Evolutionary conservation across 2,888 invertebrate genomes (phyloP).

Genomic region (Phania funesta): DNA sequence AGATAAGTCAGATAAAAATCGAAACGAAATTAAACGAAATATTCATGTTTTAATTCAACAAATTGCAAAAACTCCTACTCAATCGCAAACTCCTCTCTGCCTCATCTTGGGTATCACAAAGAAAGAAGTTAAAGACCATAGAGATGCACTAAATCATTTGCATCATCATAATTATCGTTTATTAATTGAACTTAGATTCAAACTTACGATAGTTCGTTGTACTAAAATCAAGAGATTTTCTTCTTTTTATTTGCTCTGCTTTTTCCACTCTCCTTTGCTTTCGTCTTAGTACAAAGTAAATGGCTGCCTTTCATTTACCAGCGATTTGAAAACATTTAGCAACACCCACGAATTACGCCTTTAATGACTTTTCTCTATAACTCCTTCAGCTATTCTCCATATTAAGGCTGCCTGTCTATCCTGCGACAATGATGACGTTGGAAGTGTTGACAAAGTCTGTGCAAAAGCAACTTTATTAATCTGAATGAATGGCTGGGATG

Average conservation of each 20-base stretch:
- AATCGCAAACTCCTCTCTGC: no score
- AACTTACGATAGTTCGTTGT: no score
- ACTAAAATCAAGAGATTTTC: no score
- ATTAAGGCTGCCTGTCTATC: background rate
- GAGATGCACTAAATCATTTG: background rate
- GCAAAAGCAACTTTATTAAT: background rate
- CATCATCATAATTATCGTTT: slow-evolving; percentile 15
- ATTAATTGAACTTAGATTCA: slow-evolving; percentile 1
- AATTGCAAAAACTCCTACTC: no score
- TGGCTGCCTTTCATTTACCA: background rate
- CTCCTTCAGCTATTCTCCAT: background rate
- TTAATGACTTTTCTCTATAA: background rate
- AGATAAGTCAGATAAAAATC: no score
- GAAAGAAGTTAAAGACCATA: no score
- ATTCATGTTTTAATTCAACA: no score
- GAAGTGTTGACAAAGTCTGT: slow-evolving; percentile 8
- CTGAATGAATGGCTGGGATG: background rate
- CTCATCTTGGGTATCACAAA: no score
- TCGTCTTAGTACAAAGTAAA: background rate
- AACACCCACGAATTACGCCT: slow-evolving; percentile 43
- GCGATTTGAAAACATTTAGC: slow-evolving; percentile 12
- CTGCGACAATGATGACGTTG: slow-evolving; percentile 23
- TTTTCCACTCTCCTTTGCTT: no score
- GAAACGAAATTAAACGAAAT: no score
- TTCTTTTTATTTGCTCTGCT: background rate